Evolutionary conservation across 2,888 invertebrate species (phyloP).

Genomic region (Mythimna albipuncta): DNA sequence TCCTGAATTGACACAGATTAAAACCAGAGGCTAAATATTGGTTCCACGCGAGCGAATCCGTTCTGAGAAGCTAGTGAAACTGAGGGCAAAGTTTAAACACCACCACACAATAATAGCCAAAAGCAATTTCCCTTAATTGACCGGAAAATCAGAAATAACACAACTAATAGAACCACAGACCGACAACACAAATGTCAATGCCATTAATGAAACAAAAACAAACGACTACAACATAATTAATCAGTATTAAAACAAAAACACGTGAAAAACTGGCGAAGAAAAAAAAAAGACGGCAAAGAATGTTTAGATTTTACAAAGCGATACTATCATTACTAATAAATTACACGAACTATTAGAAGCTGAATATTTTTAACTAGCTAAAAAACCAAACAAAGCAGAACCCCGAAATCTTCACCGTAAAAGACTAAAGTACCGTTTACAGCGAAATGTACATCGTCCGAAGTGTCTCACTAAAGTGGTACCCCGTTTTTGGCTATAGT

Average conservation of each 20-base stretch:
- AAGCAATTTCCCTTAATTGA: conserved; percentile 29
- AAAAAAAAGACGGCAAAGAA: conserved; percentile 57
- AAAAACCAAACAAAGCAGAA: conserved; percentile 39
- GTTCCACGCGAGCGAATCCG: too few species aligned
- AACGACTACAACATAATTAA: conserved; percentile 45
- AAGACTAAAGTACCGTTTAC: conserved; percentile 36
- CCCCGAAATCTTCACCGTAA: conserved; percentile 23
- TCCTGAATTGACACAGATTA: too few species aligned
- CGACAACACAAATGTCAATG: conserved; percentile 28
- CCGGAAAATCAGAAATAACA: conserved; percentile 36
- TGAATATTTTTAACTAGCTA: conserved; percentile 59
- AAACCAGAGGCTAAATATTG: too few species aligned
- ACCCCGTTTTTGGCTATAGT: conserved; percentile 65
- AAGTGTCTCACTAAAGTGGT: conserved; percentile 65
- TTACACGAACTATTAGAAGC: conserved; percentile 61
- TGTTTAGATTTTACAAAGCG: conserved; percentile 65
- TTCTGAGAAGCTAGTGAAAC: too few species aligned
- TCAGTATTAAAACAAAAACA: conserved; percentile 31
- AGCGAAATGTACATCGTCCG: conserved; percentile 52
- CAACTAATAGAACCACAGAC: conserved; percentile 7
- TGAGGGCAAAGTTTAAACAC: background rate
- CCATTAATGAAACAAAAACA: conserved; percentile 31
- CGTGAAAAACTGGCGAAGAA: conserved; percentile 41
- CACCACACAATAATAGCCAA: conserved; percentile 1
- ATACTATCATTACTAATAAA: conserved; percentile 61